phyloP scores from a whole-genome alignment of 2,113 vertebrate genomes.

The Leptobrachium ailaonicum region DNA sequence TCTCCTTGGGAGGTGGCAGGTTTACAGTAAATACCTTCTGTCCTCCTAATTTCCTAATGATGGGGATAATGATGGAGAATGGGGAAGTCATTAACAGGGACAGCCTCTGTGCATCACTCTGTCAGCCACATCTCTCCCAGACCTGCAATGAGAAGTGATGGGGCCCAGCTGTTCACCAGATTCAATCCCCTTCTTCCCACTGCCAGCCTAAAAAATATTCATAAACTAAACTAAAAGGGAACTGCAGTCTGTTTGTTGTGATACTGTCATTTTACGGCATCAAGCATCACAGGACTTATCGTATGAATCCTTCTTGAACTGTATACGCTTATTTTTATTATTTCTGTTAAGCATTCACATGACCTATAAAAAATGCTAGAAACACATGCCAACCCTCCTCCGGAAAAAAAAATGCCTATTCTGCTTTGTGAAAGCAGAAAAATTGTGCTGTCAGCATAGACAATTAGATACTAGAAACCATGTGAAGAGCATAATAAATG shows the following conservation, averaged over 20 bases:
- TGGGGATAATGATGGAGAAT: slow-evolving; percentile 99
- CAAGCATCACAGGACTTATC: neutral
- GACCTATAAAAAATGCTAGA: no score
- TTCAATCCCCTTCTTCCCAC: slow-evolving; percentile 62
- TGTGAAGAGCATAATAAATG: no score
- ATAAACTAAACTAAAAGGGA: slow-evolving; percentile 23
- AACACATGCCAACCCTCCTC: no score
- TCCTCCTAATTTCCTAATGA: slow-evolving; percentile 99
- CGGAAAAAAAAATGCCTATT: no score
- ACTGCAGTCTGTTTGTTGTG: neutral
- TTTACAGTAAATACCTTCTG: slow-evolving; percentile 99
- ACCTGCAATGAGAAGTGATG: slow-evolving; percentile 93
- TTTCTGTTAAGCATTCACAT: no score
- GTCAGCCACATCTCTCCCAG: slow-evolving; percentile 90
- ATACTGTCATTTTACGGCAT: neutral
- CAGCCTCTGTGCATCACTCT: slow-evolving; percentile 97
- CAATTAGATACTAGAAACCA: no score
- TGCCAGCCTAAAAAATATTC: slow-evolving; percentile 52
- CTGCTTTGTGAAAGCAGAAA: no score
- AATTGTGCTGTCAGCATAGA: no score
- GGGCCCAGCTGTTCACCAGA: slow-evolving; percentile 88
- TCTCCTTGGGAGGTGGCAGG: slow-evolving; percentile 99
- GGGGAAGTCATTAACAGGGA: slow-evolving; percentile 97
- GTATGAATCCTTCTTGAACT: no score
- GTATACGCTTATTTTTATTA: no score